Conservation (phyloP, 2,113 vertebrate species). For the Propithecus coquereli region DNA sequence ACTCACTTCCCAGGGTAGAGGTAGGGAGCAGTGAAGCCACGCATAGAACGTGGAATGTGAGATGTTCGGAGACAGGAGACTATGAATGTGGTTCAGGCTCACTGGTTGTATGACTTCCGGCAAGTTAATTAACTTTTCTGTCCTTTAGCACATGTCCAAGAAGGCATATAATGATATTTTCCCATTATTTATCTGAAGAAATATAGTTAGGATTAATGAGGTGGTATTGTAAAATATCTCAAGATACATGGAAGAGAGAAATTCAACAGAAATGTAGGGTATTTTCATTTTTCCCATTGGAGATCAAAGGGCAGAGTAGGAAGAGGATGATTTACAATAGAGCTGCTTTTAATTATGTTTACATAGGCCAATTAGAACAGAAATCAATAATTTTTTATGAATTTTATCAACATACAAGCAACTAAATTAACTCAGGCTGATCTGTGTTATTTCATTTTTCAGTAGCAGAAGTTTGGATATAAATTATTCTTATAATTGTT, state of each 20-base stretch:
- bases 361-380: slow-evolving; percentile 26
- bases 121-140: slow-evolving; percentile 40
- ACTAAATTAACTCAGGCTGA: slow-evolving; percentile 11
- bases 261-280: slow-evolving; percentile 4
- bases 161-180: background rate
- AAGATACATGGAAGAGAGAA: slow-evolving; percentile 31
- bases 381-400: slow-evolving; percentile 28
- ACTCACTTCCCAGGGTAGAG: background rate
- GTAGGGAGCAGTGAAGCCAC: background rate
- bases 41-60: background rate
- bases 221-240: slow-evolving; percentile 6
- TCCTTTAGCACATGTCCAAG: background rate
- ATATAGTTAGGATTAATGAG: slow-evolving; percentile 40
- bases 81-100: background rate
- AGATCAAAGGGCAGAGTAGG: background rate
- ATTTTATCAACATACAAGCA: slow-evolving; percentile 28
- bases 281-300: slow-evolving; percentile 37
- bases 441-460: background rate
- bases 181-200: slow-evolving; percentile 35
- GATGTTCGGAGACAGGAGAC: background rate
- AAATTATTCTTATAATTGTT: slow-evolving; percentile 29
- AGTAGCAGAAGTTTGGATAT: background rate
- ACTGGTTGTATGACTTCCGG: background rate
- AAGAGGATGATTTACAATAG: background rate
- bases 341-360: slow-evolving; percentile 27